Evolutionary conservation across 2,888 invertebrate genomes (phyloP).

Genomic region (Drosophila prolongata): DNA sequence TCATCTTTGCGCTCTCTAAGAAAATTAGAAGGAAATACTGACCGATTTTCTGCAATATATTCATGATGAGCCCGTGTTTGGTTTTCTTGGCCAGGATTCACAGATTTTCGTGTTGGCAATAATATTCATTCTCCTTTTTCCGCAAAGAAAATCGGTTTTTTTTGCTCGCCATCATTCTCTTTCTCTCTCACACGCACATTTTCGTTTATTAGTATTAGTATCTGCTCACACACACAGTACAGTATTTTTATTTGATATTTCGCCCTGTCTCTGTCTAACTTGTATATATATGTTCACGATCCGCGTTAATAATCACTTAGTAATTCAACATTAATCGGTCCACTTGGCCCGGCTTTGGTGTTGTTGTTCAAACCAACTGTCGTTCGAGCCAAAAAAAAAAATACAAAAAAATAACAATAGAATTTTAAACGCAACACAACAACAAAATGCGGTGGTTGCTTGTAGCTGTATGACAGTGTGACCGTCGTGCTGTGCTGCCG

Average conservation of each 20-base stretch:
- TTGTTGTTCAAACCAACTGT: slow-evolving; percentile 9
- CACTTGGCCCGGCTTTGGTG: slow-evolving; percentile 9
- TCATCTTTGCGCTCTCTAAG: too few species aligned
- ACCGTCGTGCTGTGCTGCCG: background rate
- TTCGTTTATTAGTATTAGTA: slow-evolving; percentile 4
- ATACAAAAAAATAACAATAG: slow-evolving; percentile 36
- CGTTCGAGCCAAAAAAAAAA: slow-evolving; percentile 19
- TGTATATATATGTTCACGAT: slow-evolving; percentile 20
- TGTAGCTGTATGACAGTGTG: background rate
- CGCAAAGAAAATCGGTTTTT: slow-evolving; percentile 4
- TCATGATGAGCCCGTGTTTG: slow-evolving; percentile 44
- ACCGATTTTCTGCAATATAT: slow-evolving; percentile 73
- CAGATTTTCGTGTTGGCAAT: slow-evolving; percentile 5
- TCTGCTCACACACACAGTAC: slow-evolving; percentile 16
- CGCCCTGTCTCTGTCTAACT: slow-evolving; percentile 13
- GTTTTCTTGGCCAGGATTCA: slow-evolving; percentile 1
- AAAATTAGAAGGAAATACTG: slow-evolving; percentile 38
- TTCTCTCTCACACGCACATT: slow-evolving; percentile 28
- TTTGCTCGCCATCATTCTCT: slow-evolving; percentile 3
- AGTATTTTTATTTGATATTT: slow-evolving; percentile 8
- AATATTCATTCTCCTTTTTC: slow-evolving; percentile 11
- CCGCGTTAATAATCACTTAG: slow-evolving; percentile 11
- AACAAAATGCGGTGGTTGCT: slow-evolving; percentile 5
- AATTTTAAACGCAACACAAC: slow-evolving; percentile 9
- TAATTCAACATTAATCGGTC: background rate